Evolutionary conservation across 64 coral and sea anemone species (phyloP).

Genomic region (Pachyseris speciosa): DNA sequence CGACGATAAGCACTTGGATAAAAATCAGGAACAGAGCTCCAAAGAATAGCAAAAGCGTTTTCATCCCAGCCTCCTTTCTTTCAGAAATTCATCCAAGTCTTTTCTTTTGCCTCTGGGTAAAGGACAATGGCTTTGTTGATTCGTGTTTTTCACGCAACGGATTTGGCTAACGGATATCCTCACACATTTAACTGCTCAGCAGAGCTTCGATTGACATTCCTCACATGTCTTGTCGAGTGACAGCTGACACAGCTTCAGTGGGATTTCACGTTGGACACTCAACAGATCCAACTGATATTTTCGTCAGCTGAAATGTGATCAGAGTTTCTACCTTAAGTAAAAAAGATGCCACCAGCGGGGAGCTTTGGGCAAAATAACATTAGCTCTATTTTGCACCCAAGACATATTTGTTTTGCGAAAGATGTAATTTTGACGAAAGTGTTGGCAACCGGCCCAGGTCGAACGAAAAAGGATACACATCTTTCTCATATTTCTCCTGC

Average conservation of each 20-base stretch:
- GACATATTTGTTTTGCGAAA: neutral
- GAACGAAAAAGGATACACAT: too few species aligned
- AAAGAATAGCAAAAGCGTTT: neutral
- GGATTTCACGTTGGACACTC: neutral
- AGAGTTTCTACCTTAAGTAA: neutral
- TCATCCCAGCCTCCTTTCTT: neutral
- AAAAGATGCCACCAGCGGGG: neutral
- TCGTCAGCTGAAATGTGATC: too few species aligned
- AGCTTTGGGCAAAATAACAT: neutral
- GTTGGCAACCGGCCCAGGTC: too few species aligned
- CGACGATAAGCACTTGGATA: neutral
- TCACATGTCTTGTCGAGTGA: neutral
- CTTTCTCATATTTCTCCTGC: too few species aligned
- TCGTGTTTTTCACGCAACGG: neutral
- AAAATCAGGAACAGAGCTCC: neutral
- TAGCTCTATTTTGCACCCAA: neutral
- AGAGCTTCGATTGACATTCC: neutral
- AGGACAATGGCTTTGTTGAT: neutral
- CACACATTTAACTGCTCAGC: neutral
- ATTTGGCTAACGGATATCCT: neutral
- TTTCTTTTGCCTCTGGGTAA: neutral
- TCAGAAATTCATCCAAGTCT: neutral
- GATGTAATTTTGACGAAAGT: too few species aligned
- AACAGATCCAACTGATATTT: neutral
- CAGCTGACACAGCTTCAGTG: neutral